phyloP scores from a whole-genome alignment of 2,888 invertebrate genomes.

The Idaea aversata region DNA sequence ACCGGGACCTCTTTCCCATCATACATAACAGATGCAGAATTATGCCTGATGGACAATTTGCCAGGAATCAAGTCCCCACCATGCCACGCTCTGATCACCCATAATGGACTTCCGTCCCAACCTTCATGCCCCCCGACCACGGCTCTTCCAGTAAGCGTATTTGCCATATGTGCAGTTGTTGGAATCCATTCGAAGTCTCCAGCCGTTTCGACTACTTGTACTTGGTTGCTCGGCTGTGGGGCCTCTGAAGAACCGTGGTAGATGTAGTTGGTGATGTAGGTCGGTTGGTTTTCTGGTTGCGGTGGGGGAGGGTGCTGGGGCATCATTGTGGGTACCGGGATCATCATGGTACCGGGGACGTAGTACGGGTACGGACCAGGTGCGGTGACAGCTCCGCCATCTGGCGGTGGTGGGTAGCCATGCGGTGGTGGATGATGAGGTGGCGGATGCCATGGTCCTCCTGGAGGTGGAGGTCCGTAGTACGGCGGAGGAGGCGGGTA shows the following conservation, averaged over 20 bases:
- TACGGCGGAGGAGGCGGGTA: conserved; percentile 50
- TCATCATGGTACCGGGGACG: conserved; percentile 63
- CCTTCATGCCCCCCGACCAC: conserved; percentile 73
- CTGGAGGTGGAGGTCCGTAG: conserved; percentile 43
- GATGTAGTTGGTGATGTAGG: conserved; percentile 70
- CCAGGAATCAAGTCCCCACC: conserved; percentile 73
- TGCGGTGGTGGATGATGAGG: conserved; percentile 24
- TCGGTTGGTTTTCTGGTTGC: conserved; percentile 41
- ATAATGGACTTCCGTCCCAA: conserved; percentile 73
- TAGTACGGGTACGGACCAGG: conserved; percentile 54
- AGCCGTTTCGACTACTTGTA: conserved; percentile 56
- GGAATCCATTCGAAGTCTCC: conserved; percentile 72
- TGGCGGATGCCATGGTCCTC: conserved; percentile 29
- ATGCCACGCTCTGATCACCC: conserved; percentile 72
- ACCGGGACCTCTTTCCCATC: conserved; percentile 67
- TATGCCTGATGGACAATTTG: conserved; percentile 68
- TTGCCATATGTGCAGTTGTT: conserved; percentile 59
- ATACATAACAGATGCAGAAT: conserved; percentile 60
- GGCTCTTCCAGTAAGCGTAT: conserved; percentile 57
- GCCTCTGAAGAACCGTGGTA: conserved; percentile 61
- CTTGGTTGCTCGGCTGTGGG: conserved; percentile 39
- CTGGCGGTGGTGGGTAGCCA: conserved; percentile 35
- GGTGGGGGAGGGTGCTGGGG: conserved; percentile 29
- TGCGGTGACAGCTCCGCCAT: conserved; percentile 34
- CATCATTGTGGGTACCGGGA: conserved; percentile 49